Conservation (phyloP, 2,888 invertebrate genomes). For the Myopa tessellatipennis region DNA sequence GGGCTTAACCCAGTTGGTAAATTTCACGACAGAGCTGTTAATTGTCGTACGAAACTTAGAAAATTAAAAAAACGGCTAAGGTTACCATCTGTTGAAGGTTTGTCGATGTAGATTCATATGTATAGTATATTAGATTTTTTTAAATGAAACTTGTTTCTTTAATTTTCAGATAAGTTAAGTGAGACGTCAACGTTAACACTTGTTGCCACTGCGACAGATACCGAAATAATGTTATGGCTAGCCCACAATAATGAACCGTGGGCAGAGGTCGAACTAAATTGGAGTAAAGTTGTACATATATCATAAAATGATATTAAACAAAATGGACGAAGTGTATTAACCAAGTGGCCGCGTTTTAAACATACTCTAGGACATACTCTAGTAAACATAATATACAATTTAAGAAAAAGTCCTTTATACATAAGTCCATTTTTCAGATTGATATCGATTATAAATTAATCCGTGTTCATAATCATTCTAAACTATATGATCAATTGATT, state of each 20-base stretch:
- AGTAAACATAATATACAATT: neutral
- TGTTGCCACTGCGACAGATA: too few species aligned
- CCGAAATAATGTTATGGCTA: too few species aligned
- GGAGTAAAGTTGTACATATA: neutral
- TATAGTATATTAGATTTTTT: too few species aligned
- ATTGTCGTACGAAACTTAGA: neutral
- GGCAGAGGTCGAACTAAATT: too few species aligned
- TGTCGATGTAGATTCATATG: too few species aligned
- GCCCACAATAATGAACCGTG: too few species aligned
- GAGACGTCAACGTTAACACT: neutral
- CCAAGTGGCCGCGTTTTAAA: neutral
- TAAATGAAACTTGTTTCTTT: neutral
- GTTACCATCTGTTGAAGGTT: too few species aligned
- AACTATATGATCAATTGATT: too few species aligned
- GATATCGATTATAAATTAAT: too few species aligned
- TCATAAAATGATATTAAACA: neutral
- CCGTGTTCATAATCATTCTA: too few species aligned
- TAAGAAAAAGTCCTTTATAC: neutral
- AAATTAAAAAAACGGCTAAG: neutral
- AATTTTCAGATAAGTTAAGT: neutral
- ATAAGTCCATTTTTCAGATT: neutral
- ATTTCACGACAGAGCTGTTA: neutral
- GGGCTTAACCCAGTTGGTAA: slow-evolving; percentile 1
- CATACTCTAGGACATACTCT: neutral
- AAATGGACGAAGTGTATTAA: neutral